These are phyloP conservation scores for Pseudomyrmex pallidus DNA, from an alignment of 1,140 invertebrate genomes.

Conservation along the genomic window DNA sequence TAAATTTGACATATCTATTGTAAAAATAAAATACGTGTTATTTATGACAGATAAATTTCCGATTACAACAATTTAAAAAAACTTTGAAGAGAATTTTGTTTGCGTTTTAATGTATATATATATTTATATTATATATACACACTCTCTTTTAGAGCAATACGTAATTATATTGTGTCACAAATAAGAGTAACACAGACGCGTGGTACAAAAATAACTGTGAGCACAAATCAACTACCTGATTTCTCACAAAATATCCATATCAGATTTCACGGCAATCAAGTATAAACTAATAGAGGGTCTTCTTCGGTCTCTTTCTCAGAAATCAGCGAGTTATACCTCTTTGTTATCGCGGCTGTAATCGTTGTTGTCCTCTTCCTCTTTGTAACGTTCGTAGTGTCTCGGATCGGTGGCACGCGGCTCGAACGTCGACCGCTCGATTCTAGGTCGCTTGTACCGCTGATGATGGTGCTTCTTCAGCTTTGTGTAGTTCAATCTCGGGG, in stretches of 20 bases:
- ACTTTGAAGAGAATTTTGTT: too few relatives aligned
- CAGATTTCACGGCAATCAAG: neutral
- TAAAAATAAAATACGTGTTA: too few relatives aligned
- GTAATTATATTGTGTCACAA: too few relatives aligned
- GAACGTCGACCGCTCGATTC: conserved; percentile 74
- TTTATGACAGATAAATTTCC: too few relatives aligned
- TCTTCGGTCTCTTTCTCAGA: neutral
- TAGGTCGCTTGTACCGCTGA: conserved; percentile 81
- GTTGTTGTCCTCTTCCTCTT: conserved; percentile 80
- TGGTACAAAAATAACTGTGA: too few relatives aligned
- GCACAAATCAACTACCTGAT: neutral
- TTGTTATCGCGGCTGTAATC: conserved; percentile 78
- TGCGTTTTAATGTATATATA: too few relatives aligned
- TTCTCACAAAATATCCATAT: neutral
- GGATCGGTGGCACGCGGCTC: conserved; percentile 76
- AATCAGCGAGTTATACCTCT: conserved; percentile 74
- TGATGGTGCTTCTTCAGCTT: conserved; percentile 83
- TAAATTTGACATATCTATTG: too few relatives aligned
- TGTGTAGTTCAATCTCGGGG: conserved; percentile 82
- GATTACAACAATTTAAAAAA: too few relatives aligned
- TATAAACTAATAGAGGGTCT: too few relatives aligned
- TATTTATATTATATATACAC: too few relatives aligned
- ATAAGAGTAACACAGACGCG: too few relatives aligned
- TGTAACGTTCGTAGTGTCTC: conserved; percentile 79
- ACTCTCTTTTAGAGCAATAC: too few relatives aligned